Conservation (phyloP, 1,140 invertebrate genomes). For the Apis laboriosa region DNA sequence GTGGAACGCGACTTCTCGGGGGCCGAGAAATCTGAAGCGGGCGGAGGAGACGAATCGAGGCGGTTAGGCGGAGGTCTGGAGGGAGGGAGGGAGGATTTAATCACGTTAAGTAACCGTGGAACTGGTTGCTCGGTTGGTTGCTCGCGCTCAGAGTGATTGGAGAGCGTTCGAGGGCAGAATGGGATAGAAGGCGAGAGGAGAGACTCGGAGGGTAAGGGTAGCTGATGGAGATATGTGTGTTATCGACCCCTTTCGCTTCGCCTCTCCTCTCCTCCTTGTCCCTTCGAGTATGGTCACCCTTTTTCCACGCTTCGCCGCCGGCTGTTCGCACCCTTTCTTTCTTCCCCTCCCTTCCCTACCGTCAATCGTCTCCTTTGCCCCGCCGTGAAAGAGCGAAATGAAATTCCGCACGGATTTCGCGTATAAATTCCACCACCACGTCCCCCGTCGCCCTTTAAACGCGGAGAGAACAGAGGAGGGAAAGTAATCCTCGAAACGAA, state of each 20-base stretch:
- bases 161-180: slow-evolving; percentile 58
- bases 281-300: slow-evolving; percentile 24
- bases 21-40: slow-evolving; percentile 8
- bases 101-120: slow-evolving; percentile 66
- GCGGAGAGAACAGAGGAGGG: neutral
- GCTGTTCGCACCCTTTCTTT: slow-evolving; percentile 23
- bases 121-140: slow-evolving; percentile 42
- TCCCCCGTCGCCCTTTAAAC: too few species aligned
- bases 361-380: slow-evolving; percentile 7
- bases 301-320: neutral
- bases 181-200: slow-evolving; percentile 7
- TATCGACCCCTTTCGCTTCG: slow-evolving; percentile 63
- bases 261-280: slow-evolving; percentile 30
- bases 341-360: neutral
- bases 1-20: neutral
- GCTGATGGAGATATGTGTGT: slow-evolving; percentile 28
- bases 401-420: slow-evolving; percentile 43
- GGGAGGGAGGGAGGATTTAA: slow-evolving; percentile 58
- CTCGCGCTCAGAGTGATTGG: slow-evolving; percentile 44
- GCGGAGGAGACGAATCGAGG: slow-evolving; percentile 43
- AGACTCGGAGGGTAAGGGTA: too few species aligned
- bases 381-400: slow-evolving; percentile 26
- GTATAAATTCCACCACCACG: slow-evolving; percentile 22
- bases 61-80: neutral
- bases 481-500: slow-evolving; percentile 29